Conservation (phyloP, 1,140 invertebrate species). For the Drosophila navojoa region DNA sequence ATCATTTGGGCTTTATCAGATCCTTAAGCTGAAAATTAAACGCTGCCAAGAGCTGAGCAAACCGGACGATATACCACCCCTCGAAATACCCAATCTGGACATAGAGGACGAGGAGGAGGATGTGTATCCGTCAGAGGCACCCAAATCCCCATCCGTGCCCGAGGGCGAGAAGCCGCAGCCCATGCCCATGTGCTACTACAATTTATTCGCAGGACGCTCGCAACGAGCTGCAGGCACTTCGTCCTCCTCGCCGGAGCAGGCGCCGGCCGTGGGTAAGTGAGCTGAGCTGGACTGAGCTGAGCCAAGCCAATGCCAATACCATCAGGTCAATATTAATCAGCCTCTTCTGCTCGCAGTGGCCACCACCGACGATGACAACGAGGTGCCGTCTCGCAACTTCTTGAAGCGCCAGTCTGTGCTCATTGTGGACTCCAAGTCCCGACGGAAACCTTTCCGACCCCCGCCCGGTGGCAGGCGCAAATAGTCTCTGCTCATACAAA, state of each 20-base stretch:
- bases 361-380: slow-evolving; percentile 91
- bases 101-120: slow-evolving; percentile 72
- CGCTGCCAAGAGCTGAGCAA: slow-evolving; percentile 76
- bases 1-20: slow-evolving; percentile 33
- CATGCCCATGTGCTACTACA: slow-evolving; percentile 83
- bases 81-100: slow-evolving; percentile 69
- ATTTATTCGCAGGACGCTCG: slow-evolving; percentile 75
- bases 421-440: slow-evolving; percentile 92
- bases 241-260: slow-evolving; percentile 81
- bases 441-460: slow-evolving; percentile 88
- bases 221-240: slow-evolving; percentile 73
- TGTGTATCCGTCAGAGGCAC: slow-evolving; percentile 50
- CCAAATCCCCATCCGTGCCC: slow-evolving; percentile 59
- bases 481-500: slow-evolving; percentile 16
- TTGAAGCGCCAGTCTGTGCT: slow-evolving; percentile 93
- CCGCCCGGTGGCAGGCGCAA: slow-evolving; percentile 67
- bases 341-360: slow-evolving; percentile 57
- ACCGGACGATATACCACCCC: slow-evolving; percentile 54
- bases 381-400: slow-evolving; percentile 90
- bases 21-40: slow-evolving; percentile 75
- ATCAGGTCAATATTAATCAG: slow-evolving; percentile 8
- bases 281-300: background rate
- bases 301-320: background rate
- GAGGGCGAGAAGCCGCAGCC: slow-evolving; percentile 80
- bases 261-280: slow-evolving; percentile 71